phyloP scores from a whole-genome alignment of 1,140 invertebrate genomes.

The Trachelipus rathkii region DNA sequence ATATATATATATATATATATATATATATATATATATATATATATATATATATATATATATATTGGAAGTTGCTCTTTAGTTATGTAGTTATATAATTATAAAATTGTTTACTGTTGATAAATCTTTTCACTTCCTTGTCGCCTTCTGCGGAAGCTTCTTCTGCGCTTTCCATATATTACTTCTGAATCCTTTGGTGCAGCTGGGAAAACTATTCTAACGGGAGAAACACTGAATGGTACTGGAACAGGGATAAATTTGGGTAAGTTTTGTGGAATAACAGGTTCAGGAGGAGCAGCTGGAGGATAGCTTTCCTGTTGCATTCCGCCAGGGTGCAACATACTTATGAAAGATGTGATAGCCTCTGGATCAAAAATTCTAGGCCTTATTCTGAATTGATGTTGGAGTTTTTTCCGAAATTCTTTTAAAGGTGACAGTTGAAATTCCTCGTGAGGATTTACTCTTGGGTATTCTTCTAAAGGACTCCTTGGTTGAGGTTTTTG shows the following conservation, averaged over 20 bases:
- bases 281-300: background rate
- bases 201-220: background rate
- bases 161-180: background rate
- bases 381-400: background rate
- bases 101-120: background rate
- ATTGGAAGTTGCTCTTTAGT: background rate
- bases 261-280: background rate
- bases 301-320: background rate
- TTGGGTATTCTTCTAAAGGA: background rate
- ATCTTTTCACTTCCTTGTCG: background rate
- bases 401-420: background rate
- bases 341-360: no score
- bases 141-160: no score
- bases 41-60: constrained; percentile 17
- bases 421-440: background rate
- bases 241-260: background rate
- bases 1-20: constrained; percentile 14
- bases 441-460: background rate
- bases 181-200: background rate
- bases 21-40: constrained; percentile 15
- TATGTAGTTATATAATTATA: background rate
- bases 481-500: no score
- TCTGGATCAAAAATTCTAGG: no score
- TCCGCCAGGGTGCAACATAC: background rate
- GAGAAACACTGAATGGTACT: background rate